Percentiles rank a stretch among this genome's conserved stretches.
Conservation (phyloP, 1,140 invertebrate genomes). For the Caligus rogercresseyi region DNA sequence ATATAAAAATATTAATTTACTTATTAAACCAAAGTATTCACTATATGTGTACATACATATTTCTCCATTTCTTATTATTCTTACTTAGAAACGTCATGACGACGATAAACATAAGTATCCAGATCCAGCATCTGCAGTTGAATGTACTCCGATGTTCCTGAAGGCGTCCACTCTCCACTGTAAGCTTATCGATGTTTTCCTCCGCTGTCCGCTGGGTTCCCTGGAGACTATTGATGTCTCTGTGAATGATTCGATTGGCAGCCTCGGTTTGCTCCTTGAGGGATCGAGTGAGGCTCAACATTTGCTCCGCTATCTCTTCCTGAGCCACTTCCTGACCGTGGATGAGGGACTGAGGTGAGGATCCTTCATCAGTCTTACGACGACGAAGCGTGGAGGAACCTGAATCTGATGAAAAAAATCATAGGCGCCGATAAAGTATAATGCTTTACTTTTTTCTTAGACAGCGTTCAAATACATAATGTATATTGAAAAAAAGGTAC, state of each 20-base stretch:
- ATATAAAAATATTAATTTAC: not conserved
- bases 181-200: not conserved
- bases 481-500: too few relatives aligned
- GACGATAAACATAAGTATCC: constrained; percentile 10
- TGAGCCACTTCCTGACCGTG: constrained; percentile 10
- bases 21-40: too few relatives aligned
- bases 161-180: not conserved
- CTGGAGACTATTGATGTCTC: constrained; percentile 2
- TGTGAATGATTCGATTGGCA: not conserved
- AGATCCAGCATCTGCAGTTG: constrained; percentile 12
- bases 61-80: too few relatives aligned
- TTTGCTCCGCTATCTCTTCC: constrained; percentile 10
- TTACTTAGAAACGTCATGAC: constrained; percentile 15
- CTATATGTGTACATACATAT: too few relatives aligned
- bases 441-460: too few relatives aligned
- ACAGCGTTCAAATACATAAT: too few relatives aligned
- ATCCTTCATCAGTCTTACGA: not conserved
- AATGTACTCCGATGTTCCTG: not conserved
- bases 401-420: too few relatives aligned
- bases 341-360: not conserved
- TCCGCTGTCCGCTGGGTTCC: not conserved
- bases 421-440: too few relatives aligned
- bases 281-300: constrained; percentile 11
- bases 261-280: constrained; percentile 13
- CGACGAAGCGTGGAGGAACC: not conserved